Evolutionary conservation across 2,113 vertebrate species (phyloP).

Genomic region (Bufo gargarizans): DNA sequence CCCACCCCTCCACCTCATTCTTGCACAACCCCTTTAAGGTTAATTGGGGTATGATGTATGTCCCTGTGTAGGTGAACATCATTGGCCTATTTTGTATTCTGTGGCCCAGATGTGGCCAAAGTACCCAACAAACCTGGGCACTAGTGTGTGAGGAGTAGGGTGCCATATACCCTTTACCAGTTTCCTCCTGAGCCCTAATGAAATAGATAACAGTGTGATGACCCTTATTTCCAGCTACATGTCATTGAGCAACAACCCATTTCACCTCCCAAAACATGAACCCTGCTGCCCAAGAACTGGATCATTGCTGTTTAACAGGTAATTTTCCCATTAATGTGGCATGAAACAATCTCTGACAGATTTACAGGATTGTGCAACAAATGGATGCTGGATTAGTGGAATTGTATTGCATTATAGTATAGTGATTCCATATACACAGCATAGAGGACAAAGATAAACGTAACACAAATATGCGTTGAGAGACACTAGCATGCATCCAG

Average conservation of each 20-base stretch:
- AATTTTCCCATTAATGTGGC: not conserved
- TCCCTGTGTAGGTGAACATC: too few relatives aligned
- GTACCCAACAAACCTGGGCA: too few relatives aligned
- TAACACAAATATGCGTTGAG: not conserved
- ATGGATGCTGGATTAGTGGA: not conserved
- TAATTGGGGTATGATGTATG: too few relatives aligned
- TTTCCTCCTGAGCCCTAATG: not conserved
- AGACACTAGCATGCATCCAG: not conserved
- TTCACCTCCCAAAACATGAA: too few relatives aligned
- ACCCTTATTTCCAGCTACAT: too few relatives aligned
- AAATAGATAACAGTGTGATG: not conserved
- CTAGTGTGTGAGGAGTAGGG: too few relatives aligned
- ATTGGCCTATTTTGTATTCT: too few relatives aligned
- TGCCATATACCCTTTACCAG: not conserved
- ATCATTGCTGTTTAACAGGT: not conserved
- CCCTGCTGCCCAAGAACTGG: not conserved
- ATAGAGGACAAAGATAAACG: not conserved
- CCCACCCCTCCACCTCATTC: too few relatives aligned
- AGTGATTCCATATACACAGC: not conserved
- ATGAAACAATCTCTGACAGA: not conserved
- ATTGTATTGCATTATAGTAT: not conserved
- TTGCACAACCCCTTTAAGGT: too few relatives aligned
- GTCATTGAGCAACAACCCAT: not conserved
- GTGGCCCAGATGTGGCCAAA: too few relatives aligned
- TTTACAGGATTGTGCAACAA: not conserved